Conservation (phyloP, 2,888 invertebrate genomes). For the Nesidiocoris tenuis region DNA sequence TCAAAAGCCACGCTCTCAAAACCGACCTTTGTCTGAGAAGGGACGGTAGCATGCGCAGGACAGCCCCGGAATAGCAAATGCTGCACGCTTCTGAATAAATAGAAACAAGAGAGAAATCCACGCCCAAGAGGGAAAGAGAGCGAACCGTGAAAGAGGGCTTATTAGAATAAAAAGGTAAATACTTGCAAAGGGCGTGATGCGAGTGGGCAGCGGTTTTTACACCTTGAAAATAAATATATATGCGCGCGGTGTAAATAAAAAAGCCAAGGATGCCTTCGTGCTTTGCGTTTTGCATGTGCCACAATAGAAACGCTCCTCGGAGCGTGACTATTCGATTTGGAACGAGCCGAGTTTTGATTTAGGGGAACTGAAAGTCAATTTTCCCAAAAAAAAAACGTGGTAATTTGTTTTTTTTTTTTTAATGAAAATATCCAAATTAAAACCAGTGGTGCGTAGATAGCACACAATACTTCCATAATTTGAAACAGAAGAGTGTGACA, state of each 20-base stretch:
- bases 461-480: too few relatives aligned
- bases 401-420: too few relatives aligned
- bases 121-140: not conserved
- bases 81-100: slow-evolving; percentile 38
- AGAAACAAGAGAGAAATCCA: slow-evolving; percentile 16
- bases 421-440: too few relatives aligned
- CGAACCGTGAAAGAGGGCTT: slow-evolving; percentile 2
- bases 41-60: slow-evolving; percentile 3
- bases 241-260: not conserved
- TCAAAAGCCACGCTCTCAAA: slow-evolving; percentile 20
- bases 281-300: slow-evolving; percentile 10
- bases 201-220: slow-evolving; percentile 6
- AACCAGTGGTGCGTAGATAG: too few relatives aligned
- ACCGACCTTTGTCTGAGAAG: slow-evolving; percentile 20
- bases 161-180: slow-evolving; percentile 35
- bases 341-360: not conserved
- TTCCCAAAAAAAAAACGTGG: too few relatives aligned
- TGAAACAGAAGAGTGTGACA: too few relatives aligned
- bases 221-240: not conserved
- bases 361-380: not conserved
- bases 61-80: slow-evolving; percentile 37
- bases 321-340: not conserved
- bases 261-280: not conserved
- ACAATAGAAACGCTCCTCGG: not conserved
- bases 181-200: slow-evolving; percentile 1